These are phyloP conservation scores for Eueremaeus valkanovi DNA, from an alignment of 2,888 invertebrate species.

Conservation along the genomic window DNA sequence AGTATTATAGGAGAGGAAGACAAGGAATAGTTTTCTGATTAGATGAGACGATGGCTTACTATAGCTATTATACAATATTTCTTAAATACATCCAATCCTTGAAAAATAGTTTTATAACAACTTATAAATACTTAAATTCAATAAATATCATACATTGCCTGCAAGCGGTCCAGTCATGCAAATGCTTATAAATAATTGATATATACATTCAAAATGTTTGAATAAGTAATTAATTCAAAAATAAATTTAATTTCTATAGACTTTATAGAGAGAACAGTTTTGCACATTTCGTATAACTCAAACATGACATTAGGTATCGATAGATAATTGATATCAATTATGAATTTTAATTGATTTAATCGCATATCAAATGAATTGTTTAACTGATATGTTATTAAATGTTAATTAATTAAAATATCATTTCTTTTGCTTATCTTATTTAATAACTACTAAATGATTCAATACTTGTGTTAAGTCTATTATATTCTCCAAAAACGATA, in stretches of 20 bases:
- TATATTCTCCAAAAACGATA: not conserved
- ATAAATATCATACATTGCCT: not conserved
- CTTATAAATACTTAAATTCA: not conserved
- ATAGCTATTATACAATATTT: not conserved
- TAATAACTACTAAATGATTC: not conserved
- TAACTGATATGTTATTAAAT: not conserved
- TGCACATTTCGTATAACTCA: too few relatives aligned
- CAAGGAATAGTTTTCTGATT: not conserved
- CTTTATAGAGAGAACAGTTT: too few relatives aligned
- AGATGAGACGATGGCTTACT: not conserved
- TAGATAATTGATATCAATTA: too few relatives aligned
- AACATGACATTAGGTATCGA: too few relatives aligned
- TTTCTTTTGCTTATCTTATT: too few relatives aligned
- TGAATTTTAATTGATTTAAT: not conserved
- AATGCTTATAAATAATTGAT: too few relatives aligned
- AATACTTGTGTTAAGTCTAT: not conserved
- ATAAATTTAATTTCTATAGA: too few relatives aligned
- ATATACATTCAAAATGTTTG: too few relatives aligned
- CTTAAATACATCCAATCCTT: not conserved
- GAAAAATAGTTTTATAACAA: not conserved
- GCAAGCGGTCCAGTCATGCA: too few relatives aligned
- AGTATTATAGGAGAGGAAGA: too few relatives aligned
- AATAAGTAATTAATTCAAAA: too few relatives aligned
- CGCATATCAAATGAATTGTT: not conserved
- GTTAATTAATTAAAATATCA: not conserved